phyloP scores from a whole-genome alignment of 1,140 invertebrate species.

The Drosophila willistoni region DNA sequence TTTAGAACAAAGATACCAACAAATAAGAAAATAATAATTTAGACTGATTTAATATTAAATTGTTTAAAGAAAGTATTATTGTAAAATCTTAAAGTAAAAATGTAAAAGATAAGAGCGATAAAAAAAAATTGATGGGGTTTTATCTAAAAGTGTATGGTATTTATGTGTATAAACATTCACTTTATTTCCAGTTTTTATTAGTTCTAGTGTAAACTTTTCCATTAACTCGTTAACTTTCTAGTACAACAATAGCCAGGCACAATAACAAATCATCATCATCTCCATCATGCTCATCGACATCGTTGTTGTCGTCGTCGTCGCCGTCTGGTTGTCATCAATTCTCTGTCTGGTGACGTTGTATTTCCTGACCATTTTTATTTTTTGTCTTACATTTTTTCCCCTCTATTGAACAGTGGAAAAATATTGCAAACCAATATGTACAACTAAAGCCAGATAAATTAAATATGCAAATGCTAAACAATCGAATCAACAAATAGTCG shows the following conservation, averaged over 20 bases:
- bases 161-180: background rate
- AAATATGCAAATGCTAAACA: conserved; percentile 12
- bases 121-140: too few relatives aligned
- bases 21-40: too few relatives aligned
- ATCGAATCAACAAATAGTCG: conserved; percentile 14
- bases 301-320: background rate
- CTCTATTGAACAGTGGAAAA: conserved; percentile 21
- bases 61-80: too few relatives aligned
- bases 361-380: background rate
- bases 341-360: conserved; percentile 19
- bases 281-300: background rate
- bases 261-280: conserved; percentile 5
- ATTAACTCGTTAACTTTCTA: conserved; percentile 31
- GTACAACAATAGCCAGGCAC: conserved; percentile 18
- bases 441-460: conserved; percentile 14
- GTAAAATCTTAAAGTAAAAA: too few relatives aligned
- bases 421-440: conserved; percentile 9
- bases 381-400: background rate
- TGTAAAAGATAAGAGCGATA: too few relatives aligned
- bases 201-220: conserved; percentile 25
- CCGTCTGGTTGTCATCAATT: conserved; percentile 19
- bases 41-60: too few relatives aligned
- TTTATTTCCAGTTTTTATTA: conserved; percentile 14
- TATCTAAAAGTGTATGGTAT: background rate
- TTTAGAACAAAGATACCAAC: too few relatives aligned